Base-by-base conservation (phyloP, 2,113 vertebrate genomes). In the Plotosus lineatus region DNA sequence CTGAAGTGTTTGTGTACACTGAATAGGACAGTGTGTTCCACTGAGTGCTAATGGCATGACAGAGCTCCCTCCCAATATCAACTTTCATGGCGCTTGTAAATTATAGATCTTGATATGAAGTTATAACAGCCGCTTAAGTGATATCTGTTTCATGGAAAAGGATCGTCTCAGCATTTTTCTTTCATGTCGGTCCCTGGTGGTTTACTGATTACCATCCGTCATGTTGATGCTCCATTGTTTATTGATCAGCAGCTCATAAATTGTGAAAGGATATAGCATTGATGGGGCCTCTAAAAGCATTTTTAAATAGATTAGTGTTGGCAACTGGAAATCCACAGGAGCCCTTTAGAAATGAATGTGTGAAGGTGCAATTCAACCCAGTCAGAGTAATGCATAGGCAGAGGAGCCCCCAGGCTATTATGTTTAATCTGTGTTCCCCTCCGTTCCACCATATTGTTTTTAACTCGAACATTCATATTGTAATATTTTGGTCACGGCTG, bases 171-270 rank as follows among this genome's bases (percentile, higher is more conserved):
- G 74, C 82, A 23, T 86, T 68, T 76, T 51, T 89, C 83, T 90
- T 90, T 87, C 84, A 89, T 88, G 87, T 76, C 76, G 51, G 79
- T 75, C 88, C 85, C 86, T 82, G 78, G 86, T 0, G 86, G 87
- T 87, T 89, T 88, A 31, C 63, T 76, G 72, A 82, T 84, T 85
- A 85, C 81, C 87, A 85, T 90, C 89, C 85, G 80, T 90, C 84
- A 87, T 88, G 86, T 86, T 79, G 87, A 84, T 71, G 84, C 89
- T 88, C 89, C 88, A 83, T 89, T 90, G 87, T n/a, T 86, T 92
- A 94, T 93, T 87, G 91, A 94, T 93, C 85, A 85, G 84, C 51
- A 68, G 77, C 84, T 92, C 91, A 89, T 90, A 89, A 90, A 91
- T 87, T 86, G 89, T 88, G 90, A 91, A 92, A 91, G 89, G 87